Evolutionary conservation across 2,113 vertebrate genomes (phyloP).

Genomic region (Cariama cristata): DNA sequence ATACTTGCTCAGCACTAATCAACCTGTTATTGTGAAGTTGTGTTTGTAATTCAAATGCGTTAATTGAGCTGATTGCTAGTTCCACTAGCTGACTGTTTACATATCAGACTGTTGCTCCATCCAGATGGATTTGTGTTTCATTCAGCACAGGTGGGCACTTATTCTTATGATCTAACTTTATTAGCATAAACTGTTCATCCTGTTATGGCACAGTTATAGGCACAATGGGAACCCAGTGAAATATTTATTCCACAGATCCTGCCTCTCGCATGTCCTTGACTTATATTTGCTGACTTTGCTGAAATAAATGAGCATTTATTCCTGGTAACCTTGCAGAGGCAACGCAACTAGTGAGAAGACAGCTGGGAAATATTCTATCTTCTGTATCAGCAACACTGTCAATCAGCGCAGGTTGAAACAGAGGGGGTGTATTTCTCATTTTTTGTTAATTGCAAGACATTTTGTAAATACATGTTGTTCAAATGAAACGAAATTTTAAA

Average conservation of each 20-base stretch:
- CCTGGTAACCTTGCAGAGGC: slow-evolving; percentile 50
- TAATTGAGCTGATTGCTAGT: slow-evolving; percentile 38
- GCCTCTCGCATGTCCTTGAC: slow-evolving; percentile 59
- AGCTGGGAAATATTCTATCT: slow-evolving; percentile 38
- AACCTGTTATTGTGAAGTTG: slow-evolving; percentile 19
- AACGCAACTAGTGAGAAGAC: slow-evolving; percentile 11
- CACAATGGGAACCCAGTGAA: slow-evolving; percentile 40
- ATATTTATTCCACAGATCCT: slow-evolving; percentile 53
- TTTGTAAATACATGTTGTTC: slow-evolving; percentile 1
- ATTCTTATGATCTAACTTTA: slow-evolving; percentile 57
- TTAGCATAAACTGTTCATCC: slow-evolving; percentile 64
- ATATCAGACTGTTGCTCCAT: slow-evolving; percentile 3
- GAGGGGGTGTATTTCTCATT: not conserved
- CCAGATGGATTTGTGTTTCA: slow-evolving; percentile 56
- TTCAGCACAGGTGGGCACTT: slow-evolving; percentile 61
- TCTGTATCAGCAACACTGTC: not conserved
- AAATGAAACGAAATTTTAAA: slow-evolving; percentile 16
- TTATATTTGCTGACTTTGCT: slow-evolving; percentile 47
- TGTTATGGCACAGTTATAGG: slow-evolving; percentile 21
- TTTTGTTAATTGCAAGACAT: slow-evolving; percentile 7
- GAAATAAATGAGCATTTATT: slow-evolving; percentile 62
- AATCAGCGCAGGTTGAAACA: not conserved
- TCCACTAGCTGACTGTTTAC: not conserved
- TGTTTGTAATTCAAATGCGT: slow-evolving; percentile 53
- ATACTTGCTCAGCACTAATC: slow-evolving; percentile 41